These are phyloP conservation scores for Drosophila antonietae DNA, from an alignment of 2,888 invertebrate species.

Conservation along the genomic window DNA sequence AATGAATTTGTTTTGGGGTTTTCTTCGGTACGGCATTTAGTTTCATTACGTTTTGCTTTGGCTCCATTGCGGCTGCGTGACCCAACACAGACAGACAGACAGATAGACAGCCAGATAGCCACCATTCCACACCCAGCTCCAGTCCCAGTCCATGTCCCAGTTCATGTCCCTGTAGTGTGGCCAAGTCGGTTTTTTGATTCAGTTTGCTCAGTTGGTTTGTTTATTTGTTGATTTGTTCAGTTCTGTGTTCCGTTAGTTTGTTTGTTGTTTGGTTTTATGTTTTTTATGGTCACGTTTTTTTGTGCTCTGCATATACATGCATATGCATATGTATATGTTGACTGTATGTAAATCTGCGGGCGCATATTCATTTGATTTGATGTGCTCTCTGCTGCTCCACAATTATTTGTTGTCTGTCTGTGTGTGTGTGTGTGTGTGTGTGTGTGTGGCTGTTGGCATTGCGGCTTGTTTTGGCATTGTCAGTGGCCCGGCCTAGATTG, in stretches of 20 bases:
- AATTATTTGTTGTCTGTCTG: slow-evolving; percentile 61
- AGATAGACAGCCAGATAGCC: slow-evolving; percentile 5
- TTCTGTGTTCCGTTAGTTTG: slow-evolving; percentile 29
- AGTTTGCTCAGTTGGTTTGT: slow-evolving; percentile 62
- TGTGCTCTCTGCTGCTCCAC: slow-evolving; percentile 40
- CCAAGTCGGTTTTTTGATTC: slow-evolving; percentile 66
- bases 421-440: neutral
- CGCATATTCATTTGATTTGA: slow-evolving; percentile 69
- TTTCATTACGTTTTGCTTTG: slow-evolving; percentile 70
- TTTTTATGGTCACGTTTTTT: slow-evolving; percentile 36
- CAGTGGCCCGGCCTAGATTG: slow-evolving; percentile 29
- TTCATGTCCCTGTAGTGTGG: slow-evolving; percentile 9
- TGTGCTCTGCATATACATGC: slow-evolving; percentile 11
- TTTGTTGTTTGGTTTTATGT: slow-evolving; percentile 54
- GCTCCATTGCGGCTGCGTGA: slow-evolving; percentile 72
- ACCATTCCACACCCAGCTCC: neutral
- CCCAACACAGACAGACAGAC: slow-evolving; percentile 43
- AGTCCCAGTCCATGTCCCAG: neutral
- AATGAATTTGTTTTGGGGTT: slow-evolving; percentile 80
- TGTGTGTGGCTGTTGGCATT: slow-evolving; percentile 34
- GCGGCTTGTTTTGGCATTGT: slow-evolving; percentile 56
- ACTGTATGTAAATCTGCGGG: slow-evolving; percentile 57
- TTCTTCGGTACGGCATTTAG: slow-evolving; percentile 69
- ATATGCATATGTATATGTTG: slow-evolving; percentile 1
- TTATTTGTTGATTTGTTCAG: slow-evolving; percentile 40